These are phyloP conservation scores for Rhagoletis zephyria DNA, from an alignment of 1,140 invertebrate genomes.

Conservation along the genomic window DNA sequence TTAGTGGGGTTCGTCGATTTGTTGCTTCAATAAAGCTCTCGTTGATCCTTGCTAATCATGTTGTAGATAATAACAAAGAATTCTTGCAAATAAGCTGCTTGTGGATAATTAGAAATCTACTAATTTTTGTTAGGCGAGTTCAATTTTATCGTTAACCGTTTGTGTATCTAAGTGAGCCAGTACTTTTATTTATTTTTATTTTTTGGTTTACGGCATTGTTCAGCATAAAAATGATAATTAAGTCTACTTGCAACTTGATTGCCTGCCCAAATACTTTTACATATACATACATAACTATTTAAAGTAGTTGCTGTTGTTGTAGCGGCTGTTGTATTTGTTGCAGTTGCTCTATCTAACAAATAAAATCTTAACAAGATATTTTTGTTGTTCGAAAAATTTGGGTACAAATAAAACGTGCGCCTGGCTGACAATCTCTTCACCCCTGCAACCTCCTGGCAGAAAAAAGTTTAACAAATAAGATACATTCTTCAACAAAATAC, in stretches of 20 bases:
- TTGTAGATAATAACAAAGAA: no score
- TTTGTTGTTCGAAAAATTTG: conserved; percentile 62
- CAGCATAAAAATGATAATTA: conserved; percentile 70
- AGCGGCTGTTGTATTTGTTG: background rate
- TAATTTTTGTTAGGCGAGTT: no score
- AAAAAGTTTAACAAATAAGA: background rate
- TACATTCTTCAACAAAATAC: conserved; percentile 35
- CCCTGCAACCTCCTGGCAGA: background rate
- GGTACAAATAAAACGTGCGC: conserved; percentile 71
- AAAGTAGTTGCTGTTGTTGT: background rate
- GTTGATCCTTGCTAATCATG: no score
- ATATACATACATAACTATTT: conserved; percentile 43
- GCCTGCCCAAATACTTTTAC: conserved; percentile 58
- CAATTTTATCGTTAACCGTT: no score
- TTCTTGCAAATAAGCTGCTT: no score
- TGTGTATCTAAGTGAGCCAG: no score
- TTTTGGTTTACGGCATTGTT: background rate
- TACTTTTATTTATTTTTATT: no score
- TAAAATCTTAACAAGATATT: conserved; percentile 73
- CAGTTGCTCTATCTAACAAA: conserved; percentile 63
- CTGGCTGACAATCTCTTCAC: conserved; percentile 20
- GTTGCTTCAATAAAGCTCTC: no score
- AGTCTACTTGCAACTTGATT: conserved; percentile 63
- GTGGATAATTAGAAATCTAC: no score
- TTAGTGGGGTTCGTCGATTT: no score